Percentiles rank a stretch among this genome's conserved stretches.
These are phyloP conservation scores for Halocaridina rubra DNA, from an alignment of 2,888 invertebrate genomes.

Conservation along the genomic window DNA sequence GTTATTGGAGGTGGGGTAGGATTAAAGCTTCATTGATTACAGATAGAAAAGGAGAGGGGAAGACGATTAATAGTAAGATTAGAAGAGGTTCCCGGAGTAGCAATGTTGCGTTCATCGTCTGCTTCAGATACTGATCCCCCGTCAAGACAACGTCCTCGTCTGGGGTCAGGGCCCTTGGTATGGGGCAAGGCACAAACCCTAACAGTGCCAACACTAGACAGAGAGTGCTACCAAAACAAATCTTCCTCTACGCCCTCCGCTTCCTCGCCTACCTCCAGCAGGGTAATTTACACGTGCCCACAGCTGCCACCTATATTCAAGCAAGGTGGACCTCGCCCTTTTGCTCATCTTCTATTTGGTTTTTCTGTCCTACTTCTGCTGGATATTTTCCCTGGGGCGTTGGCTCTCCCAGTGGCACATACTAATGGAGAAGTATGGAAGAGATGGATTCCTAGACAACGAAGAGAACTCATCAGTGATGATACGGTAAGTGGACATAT, in stretches of 20 bases:
- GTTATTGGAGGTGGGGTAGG: too few relatives aligned
- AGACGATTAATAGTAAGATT: too few relatives aligned
- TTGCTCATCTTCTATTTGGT: background rate
- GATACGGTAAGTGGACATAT: constrained; percentile 10
- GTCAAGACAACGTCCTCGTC: too few relatives aligned
- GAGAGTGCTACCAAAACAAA: background rate
- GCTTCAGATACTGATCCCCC: too few relatives aligned
- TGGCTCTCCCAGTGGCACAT: background rate
- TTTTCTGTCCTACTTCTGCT: background rate
- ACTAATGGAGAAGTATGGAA: background rate
- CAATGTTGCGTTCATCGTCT: too few relatives aligned
- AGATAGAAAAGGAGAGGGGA: too few relatives aligned
- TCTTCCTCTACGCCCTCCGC: background rate
- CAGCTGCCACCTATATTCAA: background rate
- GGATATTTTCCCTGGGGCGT: background rate
- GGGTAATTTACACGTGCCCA: background rate
- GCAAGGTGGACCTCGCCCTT: background rate
- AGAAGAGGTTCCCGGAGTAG: too few relatives aligned
- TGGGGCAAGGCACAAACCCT: background rate
- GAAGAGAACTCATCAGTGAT: constrained; percentile 25
- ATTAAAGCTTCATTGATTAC: too few relatives aligned
- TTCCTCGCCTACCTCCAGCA: background rate
- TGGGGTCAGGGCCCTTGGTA: background rate
- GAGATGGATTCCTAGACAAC: background rate
- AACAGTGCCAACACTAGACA: background rate